phyloP scores from a whole-genome alignment of 2,113 vertebrate species.

The Cygnus buccinator region DNA sequence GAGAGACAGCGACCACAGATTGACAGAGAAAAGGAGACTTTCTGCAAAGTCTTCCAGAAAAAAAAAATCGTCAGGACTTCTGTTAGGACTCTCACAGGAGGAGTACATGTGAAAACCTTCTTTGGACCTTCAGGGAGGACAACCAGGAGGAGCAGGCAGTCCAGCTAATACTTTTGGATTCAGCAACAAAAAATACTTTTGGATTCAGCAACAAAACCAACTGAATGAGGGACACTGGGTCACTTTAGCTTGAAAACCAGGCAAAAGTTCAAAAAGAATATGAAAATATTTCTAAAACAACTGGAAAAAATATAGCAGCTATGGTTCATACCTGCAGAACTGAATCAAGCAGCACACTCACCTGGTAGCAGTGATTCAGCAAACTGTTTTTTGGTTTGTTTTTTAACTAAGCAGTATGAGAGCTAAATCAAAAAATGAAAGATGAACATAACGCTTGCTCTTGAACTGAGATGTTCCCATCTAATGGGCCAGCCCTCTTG shows the following conservation, averaged over 20 bases:
- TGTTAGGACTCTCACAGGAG: neutral
- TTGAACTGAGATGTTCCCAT: neutral
- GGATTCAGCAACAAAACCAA: neutral
- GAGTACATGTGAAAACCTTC: neutral
- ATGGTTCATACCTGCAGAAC: neutral
- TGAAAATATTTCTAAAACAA: neutral
- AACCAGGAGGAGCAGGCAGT: neutral
- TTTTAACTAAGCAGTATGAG: neutral
- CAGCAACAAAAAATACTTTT: neutral
- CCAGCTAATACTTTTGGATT: neutral
- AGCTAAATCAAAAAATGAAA: neutral
- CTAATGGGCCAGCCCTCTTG: neutral
- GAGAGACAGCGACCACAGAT: rapidly evolving
- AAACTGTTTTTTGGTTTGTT: neutral
- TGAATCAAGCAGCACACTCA: neutral
- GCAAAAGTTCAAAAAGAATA: neutral
- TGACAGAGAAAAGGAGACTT: neutral
- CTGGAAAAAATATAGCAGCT: neutral
- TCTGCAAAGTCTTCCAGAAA: neutral
- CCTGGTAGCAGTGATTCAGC: neutral
- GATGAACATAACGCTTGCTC: neutral
- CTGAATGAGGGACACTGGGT: neutral
- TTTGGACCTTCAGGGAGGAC: neutral
- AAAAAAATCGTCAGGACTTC: neutral
- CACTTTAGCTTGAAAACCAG: neutral